Evolutionary conservation across 2,888 invertebrate genomes (phyloP), one percentile per base, ranked within the genome.

Genomic region (Serripes groenlandicus): DNA sequence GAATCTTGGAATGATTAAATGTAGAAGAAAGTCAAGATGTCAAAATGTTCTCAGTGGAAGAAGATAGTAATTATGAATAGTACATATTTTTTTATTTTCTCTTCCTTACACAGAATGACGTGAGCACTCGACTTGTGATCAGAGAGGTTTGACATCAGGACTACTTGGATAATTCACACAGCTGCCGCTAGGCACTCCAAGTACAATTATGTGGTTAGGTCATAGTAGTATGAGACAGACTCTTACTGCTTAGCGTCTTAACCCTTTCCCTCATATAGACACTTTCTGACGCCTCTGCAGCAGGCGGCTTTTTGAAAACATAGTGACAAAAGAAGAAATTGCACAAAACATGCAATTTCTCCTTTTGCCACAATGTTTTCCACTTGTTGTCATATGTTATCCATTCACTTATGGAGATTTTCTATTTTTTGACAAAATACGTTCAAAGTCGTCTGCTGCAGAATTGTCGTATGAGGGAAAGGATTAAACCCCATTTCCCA

Each of bases 111-210:
- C 21, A 15, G 34, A 62, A 66, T 66, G 66, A 66, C 66, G 42
- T 66, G 42, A 66, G 66, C 28, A 42, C n/a, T n/a, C n/a, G n/a
- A n/a, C 66, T 66, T 66, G 66, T 66, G 23, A 42, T 42, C 42
- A 35, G 42, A 66, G 66, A 66, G n/a, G 28, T 37, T 26, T 42
- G 7, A 42, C 66, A 66, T 66, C 66, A 66, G 26, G 66, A 42
- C 66, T 66, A 28, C 66, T 42, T 42, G 11, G 35, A n/a, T 66
- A 66, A 66, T 66, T 66, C 66, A 66, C 66, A 66, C 66, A 66
- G 66, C 66, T 66, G 66, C 66, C 66, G 23, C 23, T 18, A 26
- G 66, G 35, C 66, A 66, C 66, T 66, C 28, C 37, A 21, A 26
- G 4, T 37, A 23, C 66, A 66, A 66, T 66, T 66, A 35, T 34